Conservation (phyloP, 2,113 vertebrate genomes). For the Bos taurus region ARS-UCD2.0 NC_037328.1:40457501-40458000, state of each 20-base stretch:
- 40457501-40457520: neutral
- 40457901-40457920: neutral
- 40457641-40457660: neutral
- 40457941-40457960: neutral
- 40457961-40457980: neutral
- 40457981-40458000: neutral
- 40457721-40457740: neutral
- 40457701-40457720: neutral
- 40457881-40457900: neutral
- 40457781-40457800: neutral
- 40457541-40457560: neutral
- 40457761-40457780: neutral
- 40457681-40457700: neutral
- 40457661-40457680: neutral
- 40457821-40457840: neutral
- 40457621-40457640: neutral
- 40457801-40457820: neutral
- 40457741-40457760: neutral
- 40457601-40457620: neutral
- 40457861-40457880: neutral
- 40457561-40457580: neutral
- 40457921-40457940: neutral
- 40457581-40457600: neutral
- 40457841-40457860: neutral
- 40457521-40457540: neutral